Base-by-base conservation (phyloP, 2,113 vertebrate genomes). In the Elephas maximus region DNA sequence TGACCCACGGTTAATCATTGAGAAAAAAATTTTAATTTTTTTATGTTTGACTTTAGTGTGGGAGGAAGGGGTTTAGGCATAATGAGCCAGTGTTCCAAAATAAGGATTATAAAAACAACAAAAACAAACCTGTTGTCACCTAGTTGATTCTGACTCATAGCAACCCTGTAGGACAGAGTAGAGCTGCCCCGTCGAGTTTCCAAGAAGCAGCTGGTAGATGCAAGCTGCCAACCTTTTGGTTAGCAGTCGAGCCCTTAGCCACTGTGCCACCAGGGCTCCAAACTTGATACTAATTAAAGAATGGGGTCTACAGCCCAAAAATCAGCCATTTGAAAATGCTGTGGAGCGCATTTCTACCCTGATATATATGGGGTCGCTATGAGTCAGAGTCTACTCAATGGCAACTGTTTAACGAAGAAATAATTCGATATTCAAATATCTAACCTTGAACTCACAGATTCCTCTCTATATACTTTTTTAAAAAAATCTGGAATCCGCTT, bases 21-120 rank as follows among this genome's bases (percentile, higher is more conserved):
- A 91, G 83, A 86, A 88, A 60, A 44, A 63, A 93, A 78, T 92
- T 37, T 48, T 76, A 76, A 30, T 76, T 77, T 63, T 84, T 51
- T 81, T 60, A 41, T 60, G n/a, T 79, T 53, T 92, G n/a, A 81
- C 82, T 30, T 94, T 95, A 74, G 24, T 84, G 65, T 51, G 33
- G 9, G 37, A n/a, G 17, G 6, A 2, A n/a, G 44, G 48, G 65
- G 14, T 4, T 62, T 65, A 84, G 57, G 1, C 4, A n/a, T 21
- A 74, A 53, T 93, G 63, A 79, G n/a, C 41, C 7, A 62, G 5
- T 28, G 78, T 83, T 94, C 73, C 69, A 78, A 91, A 94, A 53
- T 77, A 88, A 91, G 88, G 48, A 63, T 30, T 48, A 48, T 8
- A 48, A 48, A 48, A 48, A 48, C 48, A 48, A 48, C 7, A 48